phyloP scores from a whole-genome alignment of 2,113 vertebrate genomes.

The Crocuta crocuta region DNA sequence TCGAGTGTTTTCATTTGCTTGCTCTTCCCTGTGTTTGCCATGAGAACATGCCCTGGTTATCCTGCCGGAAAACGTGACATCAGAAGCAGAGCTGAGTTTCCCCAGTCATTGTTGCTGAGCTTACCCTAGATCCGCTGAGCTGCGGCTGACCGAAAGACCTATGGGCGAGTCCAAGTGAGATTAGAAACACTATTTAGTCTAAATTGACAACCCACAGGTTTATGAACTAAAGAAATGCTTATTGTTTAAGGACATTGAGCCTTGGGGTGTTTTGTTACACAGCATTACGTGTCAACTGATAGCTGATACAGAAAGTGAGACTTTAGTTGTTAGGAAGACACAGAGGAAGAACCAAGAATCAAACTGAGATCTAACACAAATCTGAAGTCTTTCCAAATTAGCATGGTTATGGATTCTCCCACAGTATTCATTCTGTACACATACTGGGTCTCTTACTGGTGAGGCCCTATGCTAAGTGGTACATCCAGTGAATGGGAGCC shows the following conservation, averaged over 20 bases:
- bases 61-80: background rate
- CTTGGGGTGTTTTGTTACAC: background rate
- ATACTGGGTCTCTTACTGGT: background rate
- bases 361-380: constrained; percentile 27
- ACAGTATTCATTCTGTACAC: background rate
- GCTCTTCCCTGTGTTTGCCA: constrained; percentile 28
- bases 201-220: background rate
- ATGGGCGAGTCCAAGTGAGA: background rate
- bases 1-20: constrained; percentile 30
- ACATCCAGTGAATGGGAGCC: background rate
- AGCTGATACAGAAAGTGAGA: constrained; percentile 12
- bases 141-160: background rate
- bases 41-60: background rate
- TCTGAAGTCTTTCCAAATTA: constrained; percentile 54
- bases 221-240: constrained; percentile 13
- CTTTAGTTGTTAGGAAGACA: constrained; percentile 29
- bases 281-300: background rate
- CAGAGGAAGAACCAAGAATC: constrained; percentile 15
- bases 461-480: background rate
- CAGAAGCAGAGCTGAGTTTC: constrained; percentile 8
- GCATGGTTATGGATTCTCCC: background rate
- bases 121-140: background rate
- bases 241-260: constrained; percentile 26
- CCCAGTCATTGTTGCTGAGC: background rate
- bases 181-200: background rate